phyloP scores from a whole-genome alignment of 1,140 invertebrate species.

The Drepana arcuata region DNA sequence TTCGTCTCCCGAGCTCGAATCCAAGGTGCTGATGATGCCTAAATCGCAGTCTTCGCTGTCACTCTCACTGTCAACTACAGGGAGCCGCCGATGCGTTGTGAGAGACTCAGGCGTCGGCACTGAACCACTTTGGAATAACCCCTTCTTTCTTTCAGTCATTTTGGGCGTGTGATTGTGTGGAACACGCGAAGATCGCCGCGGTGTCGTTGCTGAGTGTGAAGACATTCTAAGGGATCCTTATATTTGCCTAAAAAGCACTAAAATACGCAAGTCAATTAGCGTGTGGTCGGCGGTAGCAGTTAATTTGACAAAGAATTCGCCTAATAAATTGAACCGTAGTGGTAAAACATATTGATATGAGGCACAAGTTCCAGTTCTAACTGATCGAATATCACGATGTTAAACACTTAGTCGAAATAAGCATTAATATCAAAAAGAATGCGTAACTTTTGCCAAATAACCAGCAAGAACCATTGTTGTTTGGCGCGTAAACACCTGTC shows the following conservation, averaged over 20 bases:
- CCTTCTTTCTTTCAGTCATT: conserved; percentile 65
- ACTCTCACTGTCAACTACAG: conserved; percentile 58
- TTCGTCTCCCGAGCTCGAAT: conserved; percentile 58
- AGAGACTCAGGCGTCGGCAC: conserved; percentile 36
- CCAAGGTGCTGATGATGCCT: conserved; percentile 59
- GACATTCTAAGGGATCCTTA: too few species aligned
- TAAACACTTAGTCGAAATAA: neutral
- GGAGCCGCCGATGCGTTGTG: conserved; percentile 46
- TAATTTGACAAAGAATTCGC: too few species aligned
- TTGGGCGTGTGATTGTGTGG: conserved; percentile 55
- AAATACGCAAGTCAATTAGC: conserved; percentile 2
- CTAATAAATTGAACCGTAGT: too few species aligned
- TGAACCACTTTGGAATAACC: conserved; percentile 45
- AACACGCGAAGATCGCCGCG: conserved; percentile 43
- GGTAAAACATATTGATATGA: too few species aligned
- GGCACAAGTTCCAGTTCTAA: too few species aligned
- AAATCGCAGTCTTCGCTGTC: conserved; percentile 59
- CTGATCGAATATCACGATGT: too few species aligned
- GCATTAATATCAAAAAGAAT: neutral
- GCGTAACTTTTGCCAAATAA: conserved; percentile 7
- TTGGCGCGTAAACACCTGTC: conserved; percentile 70
- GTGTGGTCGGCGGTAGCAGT: too few species aligned
- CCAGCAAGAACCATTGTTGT: conserved; percentile 44
- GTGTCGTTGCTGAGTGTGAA: conserved; percentile 52
- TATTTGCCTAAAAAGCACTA: too few species aligned